Percentiles rank a stretch among this genome's conserved stretches.
Evolutionary conservation across 2,113 vertebrate genomes (phyloP).

Genomic region (Dasyprocta punctata): DNA sequence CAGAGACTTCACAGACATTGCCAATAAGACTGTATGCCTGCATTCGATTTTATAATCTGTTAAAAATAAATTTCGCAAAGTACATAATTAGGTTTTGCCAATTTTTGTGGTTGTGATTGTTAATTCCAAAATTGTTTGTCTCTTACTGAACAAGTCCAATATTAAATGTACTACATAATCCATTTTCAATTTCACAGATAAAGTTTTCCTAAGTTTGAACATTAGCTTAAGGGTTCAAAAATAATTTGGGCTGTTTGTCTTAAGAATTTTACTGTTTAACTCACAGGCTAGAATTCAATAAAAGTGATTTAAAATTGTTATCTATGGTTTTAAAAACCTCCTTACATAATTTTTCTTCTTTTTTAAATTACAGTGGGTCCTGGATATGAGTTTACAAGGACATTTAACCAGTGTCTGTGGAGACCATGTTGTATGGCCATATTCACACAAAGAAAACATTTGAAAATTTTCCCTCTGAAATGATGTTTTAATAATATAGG

Average conservation of each 20-base stretch:
- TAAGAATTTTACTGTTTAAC: conserved; percentile 1
- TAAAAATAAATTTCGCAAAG: not conserved
- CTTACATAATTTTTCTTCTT: not conserved
- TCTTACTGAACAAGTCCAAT: not conserved
- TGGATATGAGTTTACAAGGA: not conserved
- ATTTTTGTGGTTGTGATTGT: not conserved
- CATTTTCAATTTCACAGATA: not conserved
- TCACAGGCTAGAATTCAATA: conserved; percentile 14
- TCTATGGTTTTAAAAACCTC: not conserved
- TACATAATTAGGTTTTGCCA: not conserved
- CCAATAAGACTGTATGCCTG: not conserved
- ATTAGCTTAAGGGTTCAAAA: conserved; percentile 16
- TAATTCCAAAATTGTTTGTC: conserved; percentile 6
- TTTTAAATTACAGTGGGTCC: not conserved
- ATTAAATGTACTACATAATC: not conserved
- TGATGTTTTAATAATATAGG: not conserved
- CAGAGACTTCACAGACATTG: not conserved
- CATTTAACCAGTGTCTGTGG: not conserved
- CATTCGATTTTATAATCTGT: not conserved
- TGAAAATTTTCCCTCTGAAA: not conserved
- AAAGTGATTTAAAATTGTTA: conserved; percentile 45
- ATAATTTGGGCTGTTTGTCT: not conserved
- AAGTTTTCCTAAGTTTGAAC: not conserved
- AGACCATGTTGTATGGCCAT: conserved; percentile 12
- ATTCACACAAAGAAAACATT: not conserved